Evolutionary conservation across 2,888 invertebrate genomes (phyloP).

Genomic region (Campoplex nolae): DNA sequence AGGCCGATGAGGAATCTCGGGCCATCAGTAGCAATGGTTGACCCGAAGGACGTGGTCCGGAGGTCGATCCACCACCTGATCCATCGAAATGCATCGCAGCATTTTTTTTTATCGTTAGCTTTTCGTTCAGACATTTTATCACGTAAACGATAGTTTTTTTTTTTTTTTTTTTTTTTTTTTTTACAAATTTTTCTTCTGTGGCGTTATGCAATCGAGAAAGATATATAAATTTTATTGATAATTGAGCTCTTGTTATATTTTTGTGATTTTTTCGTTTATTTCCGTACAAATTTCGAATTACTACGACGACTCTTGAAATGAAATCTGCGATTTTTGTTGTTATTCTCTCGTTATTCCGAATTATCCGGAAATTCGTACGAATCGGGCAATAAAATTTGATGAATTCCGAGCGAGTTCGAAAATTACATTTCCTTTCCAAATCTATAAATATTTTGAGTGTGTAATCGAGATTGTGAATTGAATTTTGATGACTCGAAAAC

Average conservation of each 20-base stretch:
- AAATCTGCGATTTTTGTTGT: background rate
- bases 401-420: background rate
- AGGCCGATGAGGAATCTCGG: slow-evolving; percentile 73
- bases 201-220: background rate
- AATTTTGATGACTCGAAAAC: background rate
- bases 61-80: slow-evolving; percentile 77
- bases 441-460: background rate
- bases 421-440: background rate
- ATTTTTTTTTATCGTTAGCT: slow-evolving; percentile 37
- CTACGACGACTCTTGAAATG: background rate
- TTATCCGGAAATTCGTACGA: background rate
- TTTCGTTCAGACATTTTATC: background rate
- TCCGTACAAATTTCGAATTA: background rate
- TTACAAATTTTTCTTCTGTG: background rate
- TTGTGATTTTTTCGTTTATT: slow-evolving; percentile 10
- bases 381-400: background rate
- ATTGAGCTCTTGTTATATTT: background rate
- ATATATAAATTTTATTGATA: background rate
- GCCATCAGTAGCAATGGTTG: slow-evolving; percentile 89
- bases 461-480: background rate
- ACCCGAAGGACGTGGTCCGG: slow-evolving; percentile 89
- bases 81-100: slow-evolving; percentile 63
- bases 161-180: background rate
- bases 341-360: slow-evolving; percentile 45
- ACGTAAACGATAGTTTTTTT: too few relatives aligned